phyloP scores from a whole-genome alignment of 2,113 vertebrate species.

The Cebus imitator region DNA sequence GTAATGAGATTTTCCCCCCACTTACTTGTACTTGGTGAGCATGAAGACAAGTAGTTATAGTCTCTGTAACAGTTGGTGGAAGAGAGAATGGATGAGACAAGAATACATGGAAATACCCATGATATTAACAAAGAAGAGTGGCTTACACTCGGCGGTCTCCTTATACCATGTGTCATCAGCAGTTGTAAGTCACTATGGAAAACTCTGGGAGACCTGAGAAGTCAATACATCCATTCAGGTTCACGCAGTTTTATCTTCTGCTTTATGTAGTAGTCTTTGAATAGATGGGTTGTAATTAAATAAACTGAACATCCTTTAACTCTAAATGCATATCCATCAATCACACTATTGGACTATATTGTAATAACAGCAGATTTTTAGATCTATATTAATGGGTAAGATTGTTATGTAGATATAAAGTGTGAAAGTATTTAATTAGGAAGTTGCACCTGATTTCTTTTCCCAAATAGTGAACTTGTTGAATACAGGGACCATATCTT shows the following conservation, averaged over 20 bases:
- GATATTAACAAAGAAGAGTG: neutral
- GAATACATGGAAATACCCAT: neutral
- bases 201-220: neutral
- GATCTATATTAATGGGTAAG: neutral
- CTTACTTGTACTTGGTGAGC: neutral
- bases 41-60: neutral
- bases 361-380: neutral
- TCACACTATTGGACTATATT: neutral
- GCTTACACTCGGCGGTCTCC: neutral
- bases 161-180: neutral
- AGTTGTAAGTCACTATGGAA: constrained; percentile 5
- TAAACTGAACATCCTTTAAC: constrained; percentile 23
- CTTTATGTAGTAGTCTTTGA: neutral
- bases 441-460: neutral
- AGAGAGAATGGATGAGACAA: neutral
- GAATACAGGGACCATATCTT: neutral
- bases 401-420: neutral
- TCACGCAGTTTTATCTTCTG: constrained; percentile 9
- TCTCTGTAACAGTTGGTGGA: neutral
- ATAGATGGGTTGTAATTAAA: neutral
- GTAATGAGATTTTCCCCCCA: neutral
- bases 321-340: neutral
- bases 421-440: constrained; percentile 22
- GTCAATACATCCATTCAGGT: neutral
- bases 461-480: neutral